Percentiles rank a stretch among this genome's conserved stretches.
Conservation (phyloP, 1,140 invertebrate genomes). For the Pseudomyrmex flavicornis region DNA sequence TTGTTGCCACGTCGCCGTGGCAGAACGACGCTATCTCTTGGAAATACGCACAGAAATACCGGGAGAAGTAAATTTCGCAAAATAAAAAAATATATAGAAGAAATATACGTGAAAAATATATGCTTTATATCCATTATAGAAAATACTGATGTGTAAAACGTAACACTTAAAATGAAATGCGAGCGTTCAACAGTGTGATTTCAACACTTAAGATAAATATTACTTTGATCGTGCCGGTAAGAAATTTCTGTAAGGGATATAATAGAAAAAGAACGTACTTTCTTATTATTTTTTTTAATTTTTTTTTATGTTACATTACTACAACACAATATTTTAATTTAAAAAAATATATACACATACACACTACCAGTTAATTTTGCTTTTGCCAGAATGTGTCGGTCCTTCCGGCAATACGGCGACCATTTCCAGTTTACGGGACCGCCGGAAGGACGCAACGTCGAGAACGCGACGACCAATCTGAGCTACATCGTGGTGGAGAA, state of each 20-base stretch:
- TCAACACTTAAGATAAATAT: too few relatives aligned
- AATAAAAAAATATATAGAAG: background rate
- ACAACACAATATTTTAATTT: too few relatives aligned
- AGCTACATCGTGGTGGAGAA: slow-evolving; percentile 63
- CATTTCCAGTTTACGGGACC: slow-evolving; percentile 34
- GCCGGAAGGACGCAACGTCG: slow-evolving; percentile 11
- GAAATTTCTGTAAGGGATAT: background rate
- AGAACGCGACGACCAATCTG: slow-evolving; percentile 64
- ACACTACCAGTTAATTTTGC: background rate
- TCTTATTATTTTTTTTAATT: background rate
- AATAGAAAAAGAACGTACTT: background rate
- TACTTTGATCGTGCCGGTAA: too few relatives aligned
- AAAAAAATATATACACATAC: background rate
- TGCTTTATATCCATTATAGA: background rate
- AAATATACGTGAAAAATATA: background rate
- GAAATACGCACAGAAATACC: slow-evolving; percentile 62
- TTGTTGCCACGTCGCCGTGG: slow-evolving; percentile 70
- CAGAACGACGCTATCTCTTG: slow-evolving; percentile 21
- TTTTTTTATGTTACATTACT: background rate
- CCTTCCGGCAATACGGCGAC: slow-evolving; percentile 30
- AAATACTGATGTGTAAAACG: too few relatives aligned
- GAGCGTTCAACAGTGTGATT: too few relatives aligned
- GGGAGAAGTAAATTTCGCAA: slow-evolving; percentile 67
- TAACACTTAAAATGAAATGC: too few relatives aligned
- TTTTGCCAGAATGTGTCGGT: slow-evolving; percentile 48